Conservation (phyloP, 35 echinoderm and acorn worm species). For the Diadema setosum region DNA sequence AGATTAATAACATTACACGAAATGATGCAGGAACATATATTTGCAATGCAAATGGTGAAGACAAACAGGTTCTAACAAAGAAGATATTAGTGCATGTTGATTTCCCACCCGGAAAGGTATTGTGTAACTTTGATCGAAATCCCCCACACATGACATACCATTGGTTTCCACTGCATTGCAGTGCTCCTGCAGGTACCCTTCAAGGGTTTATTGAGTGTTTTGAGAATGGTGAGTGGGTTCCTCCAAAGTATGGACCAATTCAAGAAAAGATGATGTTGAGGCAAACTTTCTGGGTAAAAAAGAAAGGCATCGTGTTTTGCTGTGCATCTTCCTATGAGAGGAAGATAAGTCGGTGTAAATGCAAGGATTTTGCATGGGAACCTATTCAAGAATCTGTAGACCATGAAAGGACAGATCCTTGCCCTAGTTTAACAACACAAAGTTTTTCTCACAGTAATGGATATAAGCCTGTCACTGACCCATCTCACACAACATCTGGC, state of each 20-base stretch:
- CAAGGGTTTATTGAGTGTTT: neutral
- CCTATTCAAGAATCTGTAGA: neutral
- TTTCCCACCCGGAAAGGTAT: neutral
- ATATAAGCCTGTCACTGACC: too few relatives aligned
- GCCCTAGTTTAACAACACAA: too few relatives aligned
- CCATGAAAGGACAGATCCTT: neutral
- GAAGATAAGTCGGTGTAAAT: neutral
- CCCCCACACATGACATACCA: too few relatives aligned
- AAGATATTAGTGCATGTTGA: too few relatives aligned
- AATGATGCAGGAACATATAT: too few relatives aligned
- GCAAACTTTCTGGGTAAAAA: neutral
- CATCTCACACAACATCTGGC: too few relatives aligned
- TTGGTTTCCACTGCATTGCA: neutral
- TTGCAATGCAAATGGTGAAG: too few relatives aligned
- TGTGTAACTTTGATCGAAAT: too few relatives aligned
- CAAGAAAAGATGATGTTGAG: neutral
- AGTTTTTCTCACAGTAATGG: too few relatives aligned
- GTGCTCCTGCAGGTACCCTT: neutral
- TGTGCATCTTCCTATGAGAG: neutral
- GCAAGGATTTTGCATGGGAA: neutral
- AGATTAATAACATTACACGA: too few relatives aligned
- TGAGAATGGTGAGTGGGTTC: neutral
- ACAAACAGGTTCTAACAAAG: too few relatives aligned
- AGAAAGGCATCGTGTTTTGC: neutral
- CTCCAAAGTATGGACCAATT: neutral